These are phyloP conservation scores for Eospalax fontanierii DNA, from an alignment of 2,797 vertebrate species.

Conservation along the genomic window DNA sequence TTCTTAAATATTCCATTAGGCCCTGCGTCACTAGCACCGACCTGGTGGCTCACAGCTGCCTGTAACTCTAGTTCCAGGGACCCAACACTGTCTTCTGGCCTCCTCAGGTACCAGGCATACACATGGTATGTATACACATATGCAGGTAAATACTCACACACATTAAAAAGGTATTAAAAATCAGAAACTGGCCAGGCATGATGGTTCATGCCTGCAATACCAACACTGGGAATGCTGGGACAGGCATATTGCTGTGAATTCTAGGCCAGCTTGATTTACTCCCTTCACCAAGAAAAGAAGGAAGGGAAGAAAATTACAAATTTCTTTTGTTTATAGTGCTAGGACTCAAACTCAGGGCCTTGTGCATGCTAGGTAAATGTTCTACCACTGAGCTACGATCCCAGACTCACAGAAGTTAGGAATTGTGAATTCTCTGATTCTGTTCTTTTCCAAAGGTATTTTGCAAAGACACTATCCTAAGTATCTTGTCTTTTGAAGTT, in stretches of 20 bases:
- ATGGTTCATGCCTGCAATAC: too few species aligned
- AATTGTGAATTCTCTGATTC: not conserved
- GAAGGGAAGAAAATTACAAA: too few species aligned
- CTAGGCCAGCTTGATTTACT: not conserved
- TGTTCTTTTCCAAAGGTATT: not conserved
- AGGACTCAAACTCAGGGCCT: not conserved
- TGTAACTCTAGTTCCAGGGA: not conserved
- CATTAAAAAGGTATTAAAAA: too few species aligned
- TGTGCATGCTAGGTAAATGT: not conserved
- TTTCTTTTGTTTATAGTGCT: not conserved
- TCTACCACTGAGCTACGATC: not conserved
- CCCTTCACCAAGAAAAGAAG: too few species aligned
- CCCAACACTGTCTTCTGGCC: not conserved
- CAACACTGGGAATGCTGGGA: too few species aligned
- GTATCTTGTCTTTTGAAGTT: not conserved
- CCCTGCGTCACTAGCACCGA: too few species aligned
- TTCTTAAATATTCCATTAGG: too few species aligned
- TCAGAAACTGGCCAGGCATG: too few species aligned
- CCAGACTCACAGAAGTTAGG: not conserved
- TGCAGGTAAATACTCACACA: not conserved
- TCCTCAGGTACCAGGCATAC: too few species aligned
- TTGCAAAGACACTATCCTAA: not conserved
- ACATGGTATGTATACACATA: not conserved
- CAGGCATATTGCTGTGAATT: too few species aligned
- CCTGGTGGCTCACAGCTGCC: not conserved